A percentile compares a stretch with the other conserved stretches of the same genome.
phyloP scores from a whole-genome alignment of 2,888 invertebrate species.

The Drosophila nr. perissopoda region DNA sequence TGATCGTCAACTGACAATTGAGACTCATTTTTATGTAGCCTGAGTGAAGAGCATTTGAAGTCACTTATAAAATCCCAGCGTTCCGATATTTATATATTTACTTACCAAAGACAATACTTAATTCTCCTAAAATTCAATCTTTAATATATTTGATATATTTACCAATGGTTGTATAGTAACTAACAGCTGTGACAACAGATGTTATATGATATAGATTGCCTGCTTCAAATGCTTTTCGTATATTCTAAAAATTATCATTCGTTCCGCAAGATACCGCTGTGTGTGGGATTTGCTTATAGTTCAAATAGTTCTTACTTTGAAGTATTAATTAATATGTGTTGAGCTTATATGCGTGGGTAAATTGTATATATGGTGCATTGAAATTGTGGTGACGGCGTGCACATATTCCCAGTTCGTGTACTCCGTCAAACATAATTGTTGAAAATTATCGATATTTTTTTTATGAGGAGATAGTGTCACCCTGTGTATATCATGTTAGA shows the following conservation, averaged over 20 bases:
- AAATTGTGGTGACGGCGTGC: background rate
- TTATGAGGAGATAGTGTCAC: constrained; percentile 27
- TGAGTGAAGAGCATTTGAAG: background rate
- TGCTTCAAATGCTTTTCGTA: background rate
- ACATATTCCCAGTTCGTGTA: background rate
- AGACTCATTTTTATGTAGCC: background rate
- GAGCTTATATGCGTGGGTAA: background rate
- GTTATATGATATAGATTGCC: background rate
- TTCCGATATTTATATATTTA: background rate
- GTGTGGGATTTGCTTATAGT: background rate
- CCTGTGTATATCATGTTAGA: constrained; percentile 59
- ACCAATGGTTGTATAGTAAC: background rate
- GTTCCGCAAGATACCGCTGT: background rate
- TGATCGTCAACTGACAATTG: background rate
- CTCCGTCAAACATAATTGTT: background rate
- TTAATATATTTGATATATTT: background rate
- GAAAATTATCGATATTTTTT: constrained; percentile 32
- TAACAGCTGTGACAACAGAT: background rate
- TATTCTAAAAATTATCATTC: background rate
- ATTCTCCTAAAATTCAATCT: background rate
- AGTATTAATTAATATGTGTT: background rate
- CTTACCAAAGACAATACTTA: background rate
- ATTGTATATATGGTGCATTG: background rate
- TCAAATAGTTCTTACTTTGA: background rate
- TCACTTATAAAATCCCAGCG: background rate